A percentile compares a stretch with the other conserved stretches of the same genome.
These are phyloP conservation scores for Drosophila paulistorum DNA, from an alignment of 1,140 invertebrate genomes.

Conservation along the genomic window DNA sequence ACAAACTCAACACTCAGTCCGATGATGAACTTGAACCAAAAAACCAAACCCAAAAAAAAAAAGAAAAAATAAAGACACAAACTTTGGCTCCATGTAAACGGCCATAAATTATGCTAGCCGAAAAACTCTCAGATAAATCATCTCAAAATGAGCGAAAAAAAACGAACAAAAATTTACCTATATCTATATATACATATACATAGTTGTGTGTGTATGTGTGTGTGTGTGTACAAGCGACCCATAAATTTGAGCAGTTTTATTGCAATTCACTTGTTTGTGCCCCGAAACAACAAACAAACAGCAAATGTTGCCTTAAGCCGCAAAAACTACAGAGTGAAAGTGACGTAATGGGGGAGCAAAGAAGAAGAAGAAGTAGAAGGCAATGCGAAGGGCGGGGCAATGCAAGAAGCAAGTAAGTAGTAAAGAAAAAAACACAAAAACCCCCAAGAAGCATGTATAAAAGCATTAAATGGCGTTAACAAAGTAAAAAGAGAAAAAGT, in stretches of 20 bases:
- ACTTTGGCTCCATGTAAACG: slow-evolving; percentile 50
- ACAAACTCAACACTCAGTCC: slow-evolving; percentile 28
- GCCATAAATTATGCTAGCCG: slow-evolving; percentile 61
- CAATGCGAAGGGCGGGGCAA: slow-evolving; percentile 14
- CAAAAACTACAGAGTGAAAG: slow-evolving; percentile 74
- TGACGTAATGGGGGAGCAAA: slow-evolving; percentile 58
- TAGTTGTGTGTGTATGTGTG: background rate
- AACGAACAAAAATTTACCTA: slow-evolving; percentile 33
- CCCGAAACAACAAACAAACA: slow-evolving; percentile 42
- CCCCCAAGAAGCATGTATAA: slow-evolving; percentile 45
- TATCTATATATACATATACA: slow-evolving; percentile 5
- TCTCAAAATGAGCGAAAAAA: slow-evolving; percentile 27
- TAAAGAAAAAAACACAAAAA: slow-evolving; percentile 24
- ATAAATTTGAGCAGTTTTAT: slow-evolving; percentile 76
- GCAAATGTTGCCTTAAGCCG: slow-evolving; percentile 55
- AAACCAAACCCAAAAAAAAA: background rate
- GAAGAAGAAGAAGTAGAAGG: slow-evolving; percentile 5
- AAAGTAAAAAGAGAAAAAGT: slow-evolving; percentile 43
- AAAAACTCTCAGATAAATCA: slow-evolving; percentile 68
- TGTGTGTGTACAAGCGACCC: slow-evolving; percentile 44
- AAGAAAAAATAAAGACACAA: slow-evolving; percentile 31
- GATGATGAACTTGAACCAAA: slow-evolving; percentile 71
- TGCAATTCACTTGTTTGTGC: slow-evolving; percentile 68
- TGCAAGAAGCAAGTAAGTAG: slow-evolving; percentile 21
- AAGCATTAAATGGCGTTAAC: slow-evolving; percentile 61